A percentile compares a stretch with the other conserved stretches of the same genome.
phyloP scores from a whole-genome alignment of 2,113 vertebrate species.

The Mionectes macconnelli region DNA sequence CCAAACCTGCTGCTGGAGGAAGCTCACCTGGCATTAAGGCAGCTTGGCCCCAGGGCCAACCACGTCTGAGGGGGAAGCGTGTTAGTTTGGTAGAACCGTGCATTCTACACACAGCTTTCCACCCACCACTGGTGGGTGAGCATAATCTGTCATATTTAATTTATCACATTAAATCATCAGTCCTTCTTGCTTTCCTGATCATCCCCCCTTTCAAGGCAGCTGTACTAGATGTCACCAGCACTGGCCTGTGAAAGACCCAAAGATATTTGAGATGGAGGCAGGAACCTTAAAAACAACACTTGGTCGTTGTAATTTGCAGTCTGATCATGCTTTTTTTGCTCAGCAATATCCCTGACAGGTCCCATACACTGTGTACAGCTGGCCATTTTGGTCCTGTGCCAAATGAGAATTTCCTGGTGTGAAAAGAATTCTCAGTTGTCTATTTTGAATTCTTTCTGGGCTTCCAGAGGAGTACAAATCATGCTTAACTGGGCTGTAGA shows the following conservation, averaged over 20 bases:
- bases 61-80: rapidly evolving
- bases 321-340: not conserved
- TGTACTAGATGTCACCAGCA: not conserved
- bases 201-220: not conserved
- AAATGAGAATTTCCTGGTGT: slow-evolving; percentile 54
- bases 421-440: slow-evolving; percentile 57
- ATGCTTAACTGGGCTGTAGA: slow-evolving; percentile 37
- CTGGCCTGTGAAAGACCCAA: not conserved
- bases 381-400: slow-evolving; percentile 25
- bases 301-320: slow-evolving; percentile 16
- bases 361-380: slow-evolving; percentile 58
- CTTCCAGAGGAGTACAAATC: slow-evolving; percentile 44
- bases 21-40: not conserved
- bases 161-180: not conserved
- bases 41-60: rapidly evolving
- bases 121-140: not conserved
- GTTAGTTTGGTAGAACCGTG: not conserved
- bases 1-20: not conserved
- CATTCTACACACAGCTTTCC: not conserved
- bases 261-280: not conserved
- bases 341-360: slow-evolving; percentile 41
- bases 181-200: not conserved
- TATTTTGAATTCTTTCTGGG: slow-evolving; percentile 26
- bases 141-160: not conserved
- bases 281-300: not conserved